These are phyloP conservation scores for Clarias magur DNA, from an alignment of 2,113 vertebrate species.

Conservation along the genomic window DNA sequence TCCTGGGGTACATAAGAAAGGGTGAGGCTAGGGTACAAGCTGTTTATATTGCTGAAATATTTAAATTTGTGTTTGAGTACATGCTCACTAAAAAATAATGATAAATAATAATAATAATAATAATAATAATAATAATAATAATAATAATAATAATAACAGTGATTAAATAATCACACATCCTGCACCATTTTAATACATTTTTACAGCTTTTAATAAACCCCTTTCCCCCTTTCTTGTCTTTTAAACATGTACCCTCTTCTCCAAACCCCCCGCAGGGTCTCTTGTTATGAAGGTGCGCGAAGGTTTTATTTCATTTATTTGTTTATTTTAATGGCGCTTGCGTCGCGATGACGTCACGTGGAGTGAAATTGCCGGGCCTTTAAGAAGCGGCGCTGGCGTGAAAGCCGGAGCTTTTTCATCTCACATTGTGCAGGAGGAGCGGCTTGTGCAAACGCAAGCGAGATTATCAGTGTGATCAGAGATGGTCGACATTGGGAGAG, in stretches of 20 bases:
- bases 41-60: neutral
- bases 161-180: neutral
- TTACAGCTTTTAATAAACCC: neutral
- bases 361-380: slow-evolving; percentile 78
- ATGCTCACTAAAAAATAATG: no score
- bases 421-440: slow-evolving; percentile 49
- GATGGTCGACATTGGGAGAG: neutral
- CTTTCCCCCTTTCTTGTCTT: neutral
- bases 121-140: no score
- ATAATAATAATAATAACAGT: no score
- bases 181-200: neutral
- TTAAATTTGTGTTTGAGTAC: neutral
- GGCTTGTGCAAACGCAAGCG: neutral
- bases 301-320: slow-evolving; percentile 46
- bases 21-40: neutral
- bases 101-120: no score
- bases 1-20: neutral
- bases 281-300: slow-evolving; percentile 71
- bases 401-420: slow-evolving; percentile 44
- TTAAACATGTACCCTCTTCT: neutral
- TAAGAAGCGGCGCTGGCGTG: slow-evolving; percentile 61
- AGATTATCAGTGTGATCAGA: slow-evolving; percentile 23
- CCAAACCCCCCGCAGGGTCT: slow-evolving; percentile 58
- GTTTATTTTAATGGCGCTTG: slow-evolving; percentile 63
- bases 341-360: slow-evolving; percentile 77